phyloP scores from a whole-genome alignment of 2,797 vertebrate species.

The Cirrhinus mrigala region DNA sequence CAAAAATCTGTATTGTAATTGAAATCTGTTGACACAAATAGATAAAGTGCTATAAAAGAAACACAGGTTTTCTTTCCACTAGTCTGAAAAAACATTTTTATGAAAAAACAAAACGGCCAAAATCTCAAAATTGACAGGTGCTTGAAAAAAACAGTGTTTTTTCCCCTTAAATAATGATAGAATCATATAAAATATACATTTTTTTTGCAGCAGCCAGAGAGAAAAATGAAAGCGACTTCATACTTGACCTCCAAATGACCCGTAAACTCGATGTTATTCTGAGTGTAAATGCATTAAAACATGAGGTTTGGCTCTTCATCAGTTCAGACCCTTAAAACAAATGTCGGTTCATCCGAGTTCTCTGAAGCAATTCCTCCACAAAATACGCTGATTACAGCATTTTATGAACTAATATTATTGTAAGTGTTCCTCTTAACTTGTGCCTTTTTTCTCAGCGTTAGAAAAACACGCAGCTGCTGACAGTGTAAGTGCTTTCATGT shows the following conservation, averaged over 20 bases:
- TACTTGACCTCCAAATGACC: background rate
- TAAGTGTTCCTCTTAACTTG: slow-evolving; percentile 17
- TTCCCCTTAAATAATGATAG: too few species aligned
- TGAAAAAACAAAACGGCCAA: too few species aligned
- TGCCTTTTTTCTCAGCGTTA: background rate
- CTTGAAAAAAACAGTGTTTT: too few species aligned
- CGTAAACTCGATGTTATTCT: background rate
- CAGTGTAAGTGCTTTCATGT: slow-evolving; percentile 51
- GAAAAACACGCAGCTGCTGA: slow-evolving; percentile 44
- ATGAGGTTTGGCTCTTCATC: background rate
- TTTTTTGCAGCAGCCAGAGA: too few species aligned
- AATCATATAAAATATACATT: too few species aligned
- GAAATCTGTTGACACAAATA: too few species aligned
- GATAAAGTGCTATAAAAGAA: too few species aligned
- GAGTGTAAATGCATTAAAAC: background rate
- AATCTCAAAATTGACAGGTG: too few species aligned
- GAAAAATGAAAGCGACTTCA: too few species aligned
- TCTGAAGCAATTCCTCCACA: slow-evolving; percentile 17
- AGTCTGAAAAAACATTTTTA: too few species aligned
- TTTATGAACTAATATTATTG: slow-evolving; percentile 46
- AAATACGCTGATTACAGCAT: background rate
- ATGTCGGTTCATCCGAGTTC: background rate
- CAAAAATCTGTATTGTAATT: too few species aligned
- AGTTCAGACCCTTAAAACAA: background rate
- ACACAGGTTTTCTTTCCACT: too few species aligned